Evolutionary conservation across 1,140 invertebrate species (phyloP).

Genomic region (Bicyclus anynana): DNA sequence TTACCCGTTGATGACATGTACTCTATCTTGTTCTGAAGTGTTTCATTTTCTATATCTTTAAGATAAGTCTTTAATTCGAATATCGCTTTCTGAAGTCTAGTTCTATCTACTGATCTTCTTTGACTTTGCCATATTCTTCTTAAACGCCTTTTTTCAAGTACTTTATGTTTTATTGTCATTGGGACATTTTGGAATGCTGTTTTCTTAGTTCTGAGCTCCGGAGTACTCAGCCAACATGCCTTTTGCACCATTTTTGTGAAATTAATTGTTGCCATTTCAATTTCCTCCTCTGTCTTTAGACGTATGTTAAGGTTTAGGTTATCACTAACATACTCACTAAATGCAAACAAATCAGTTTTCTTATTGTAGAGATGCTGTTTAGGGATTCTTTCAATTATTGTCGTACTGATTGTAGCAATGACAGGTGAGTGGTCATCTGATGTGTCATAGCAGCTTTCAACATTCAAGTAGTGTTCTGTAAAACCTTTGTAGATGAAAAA

Average conservation of each 20-base stretch:
- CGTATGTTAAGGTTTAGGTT: conserved; percentile 16
- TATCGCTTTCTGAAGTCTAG: no score
- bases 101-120: no score
- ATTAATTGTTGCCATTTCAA: no score
- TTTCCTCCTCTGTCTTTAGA: no score
- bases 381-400: no score
- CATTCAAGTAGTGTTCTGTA: neutral
- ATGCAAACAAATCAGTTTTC: conserved; percentile 27
- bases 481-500: conserved; percentile 21
- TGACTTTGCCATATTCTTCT: no score
- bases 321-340: conserved; percentile 7
- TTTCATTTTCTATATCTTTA: no score
- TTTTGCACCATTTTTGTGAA: conserved; percentile 21
- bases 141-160: conserved; percentile 23
- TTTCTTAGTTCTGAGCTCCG: neutral
- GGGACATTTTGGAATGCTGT: neutral
- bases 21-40: no score
- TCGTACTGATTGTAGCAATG: neutral
- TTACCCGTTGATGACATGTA: no score
- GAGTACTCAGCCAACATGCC: conserved; percentile 24
- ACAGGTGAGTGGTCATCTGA: conserved; percentile 26
- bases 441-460: no score
- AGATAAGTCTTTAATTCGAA: no score
- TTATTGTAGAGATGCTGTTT: conserved; percentile 6
- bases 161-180: neutral